These are phyloP conservation scores for Balearica regulorum DNA, from an alignment of 2,797 vertebrate genomes.

Conservation along the genomic window DNA sequence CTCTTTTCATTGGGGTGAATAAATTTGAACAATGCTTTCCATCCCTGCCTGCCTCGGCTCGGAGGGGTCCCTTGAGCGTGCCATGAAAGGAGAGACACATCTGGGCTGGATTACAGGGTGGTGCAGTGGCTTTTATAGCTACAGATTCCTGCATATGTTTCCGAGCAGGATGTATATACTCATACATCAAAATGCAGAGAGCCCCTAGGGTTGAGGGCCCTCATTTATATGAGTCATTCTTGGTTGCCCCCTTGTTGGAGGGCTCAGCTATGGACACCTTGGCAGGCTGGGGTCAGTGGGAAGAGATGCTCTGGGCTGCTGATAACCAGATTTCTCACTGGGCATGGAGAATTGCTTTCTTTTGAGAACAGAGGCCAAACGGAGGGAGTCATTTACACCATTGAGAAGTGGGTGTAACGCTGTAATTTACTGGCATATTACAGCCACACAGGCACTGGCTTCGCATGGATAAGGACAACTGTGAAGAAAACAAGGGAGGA, in stretches of 20 bases:
- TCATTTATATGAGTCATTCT: neutral
- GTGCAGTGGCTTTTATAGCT: slow-evolving; percentile 31
- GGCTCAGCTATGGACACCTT: neutral
- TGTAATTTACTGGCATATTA: neutral
- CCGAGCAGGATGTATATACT: neutral
- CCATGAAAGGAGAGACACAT: slow-evolving; percentile 21
- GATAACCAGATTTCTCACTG: neutral
- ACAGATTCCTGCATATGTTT: slow-evolving; percentile 40
- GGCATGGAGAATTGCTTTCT: neutral
- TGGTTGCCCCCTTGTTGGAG: neutral
- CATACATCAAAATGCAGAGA: neutral
- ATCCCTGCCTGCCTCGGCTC: neutral
- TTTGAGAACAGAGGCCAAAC: neutral
- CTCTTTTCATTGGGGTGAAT: neutral
- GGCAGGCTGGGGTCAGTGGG: rapidly evolving
- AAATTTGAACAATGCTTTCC: neutral
- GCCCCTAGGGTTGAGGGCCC: neutral
- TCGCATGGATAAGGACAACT: neutral
- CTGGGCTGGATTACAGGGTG: slow-evolving; percentile 34
- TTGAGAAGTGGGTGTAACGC: neutral
- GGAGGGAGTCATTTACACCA: neutral
- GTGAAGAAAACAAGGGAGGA: slow-evolving; percentile 29
- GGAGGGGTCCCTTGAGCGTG: neutral
- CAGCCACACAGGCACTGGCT: neutral
- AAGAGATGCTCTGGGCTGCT: neutral